A percentile compares a stretch with the other conserved stretches of the same genome.
Conservation (phyloP, 2,797 vertebrate genomes). For the Myotis findleyi region DNA sequence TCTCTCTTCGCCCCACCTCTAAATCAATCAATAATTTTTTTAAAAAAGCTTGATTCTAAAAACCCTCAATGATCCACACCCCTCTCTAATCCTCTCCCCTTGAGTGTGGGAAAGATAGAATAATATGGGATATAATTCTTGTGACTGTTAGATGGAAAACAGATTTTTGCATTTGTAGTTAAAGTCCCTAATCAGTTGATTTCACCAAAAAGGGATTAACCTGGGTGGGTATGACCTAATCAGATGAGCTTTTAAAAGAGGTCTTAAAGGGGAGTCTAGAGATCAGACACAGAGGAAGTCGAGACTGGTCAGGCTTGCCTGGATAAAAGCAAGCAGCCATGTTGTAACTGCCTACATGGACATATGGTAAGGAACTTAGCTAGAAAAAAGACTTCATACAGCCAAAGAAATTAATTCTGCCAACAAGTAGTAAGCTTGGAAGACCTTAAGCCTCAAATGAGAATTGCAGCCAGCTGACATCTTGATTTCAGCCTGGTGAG, state of each 20-base stretch:
- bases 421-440: slow-evolving; percentile 8
- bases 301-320: background rate
- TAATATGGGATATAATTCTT: background rate
- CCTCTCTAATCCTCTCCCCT: background rate
- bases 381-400: background rate
- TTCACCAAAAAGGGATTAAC: slow-evolving; percentile 30
- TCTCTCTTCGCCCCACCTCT: background rate
- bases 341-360: background rate
- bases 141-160: background rate
- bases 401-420: slow-evolving; percentile 26
- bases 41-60: background rate
- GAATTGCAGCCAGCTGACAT: background rate
- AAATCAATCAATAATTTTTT: background rate
- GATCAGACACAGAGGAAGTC: slow-evolving; percentile 22
- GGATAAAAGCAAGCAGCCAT: slow-evolving; percentile 14
- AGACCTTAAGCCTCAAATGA: background rate
- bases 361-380: background rate
- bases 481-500: background rate
- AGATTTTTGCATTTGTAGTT: slow-evolving; percentile 47
- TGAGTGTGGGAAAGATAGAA: background rate
- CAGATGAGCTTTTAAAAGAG: slow-evolving; percentile 3
- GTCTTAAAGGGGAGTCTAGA: slow-evolving; percentile 28
- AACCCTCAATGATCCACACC: background rate
- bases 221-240: background rate
- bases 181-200: slow-evolving; percentile 53